These are phyloP conservation scores for Cryptocephalus moraei DNA, from an alignment of 2,888 invertebrate genomes.

Conservation along the genomic window DNA sequence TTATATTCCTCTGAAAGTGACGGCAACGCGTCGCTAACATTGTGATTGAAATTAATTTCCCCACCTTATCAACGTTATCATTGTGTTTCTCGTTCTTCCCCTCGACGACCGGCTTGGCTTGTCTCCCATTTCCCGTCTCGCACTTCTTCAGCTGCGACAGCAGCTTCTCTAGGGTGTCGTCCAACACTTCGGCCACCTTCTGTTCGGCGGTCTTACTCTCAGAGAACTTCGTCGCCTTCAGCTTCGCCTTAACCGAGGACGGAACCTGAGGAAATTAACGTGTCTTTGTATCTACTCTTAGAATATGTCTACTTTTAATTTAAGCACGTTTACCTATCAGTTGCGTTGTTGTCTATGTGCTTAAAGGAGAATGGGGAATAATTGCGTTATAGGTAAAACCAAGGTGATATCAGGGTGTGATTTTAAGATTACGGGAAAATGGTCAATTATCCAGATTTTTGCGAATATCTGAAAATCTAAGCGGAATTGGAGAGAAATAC, in stretches of 20 bases:
- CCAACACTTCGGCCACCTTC: constrained; percentile 5
- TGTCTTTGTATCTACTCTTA: no score
- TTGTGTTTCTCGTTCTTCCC: background rate
- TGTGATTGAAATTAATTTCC: background rate
- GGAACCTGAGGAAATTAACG: constrained; percentile 5
- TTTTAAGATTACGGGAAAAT: no score
- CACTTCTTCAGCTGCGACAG: constrained; percentile 20
- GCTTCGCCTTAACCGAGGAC: constrained; percentile 14
- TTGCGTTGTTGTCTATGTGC: no score
- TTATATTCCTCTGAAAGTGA: no score
- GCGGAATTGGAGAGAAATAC: no score
- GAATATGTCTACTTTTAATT: background rate
- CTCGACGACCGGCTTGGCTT: constrained; percentile 7
- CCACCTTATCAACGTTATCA: no score
- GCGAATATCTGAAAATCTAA: no score
- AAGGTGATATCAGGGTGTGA: no score
- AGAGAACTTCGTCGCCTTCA: constrained; percentile 2
- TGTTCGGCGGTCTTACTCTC: constrained; percentile 4
- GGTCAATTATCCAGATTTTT: no score
- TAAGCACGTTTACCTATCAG: no score
- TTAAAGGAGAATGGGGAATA: no score
- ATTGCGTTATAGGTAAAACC: no score
- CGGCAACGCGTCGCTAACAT: background rate
- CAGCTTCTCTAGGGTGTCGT: constrained; percentile 16
- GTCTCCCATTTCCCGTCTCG: constrained; percentile 5